Evolutionary conservation across 2,888 invertebrate species (phyloP), one percentile per base, ranked within the genome.

Genomic region (Pollenia amentaria): DNA sequence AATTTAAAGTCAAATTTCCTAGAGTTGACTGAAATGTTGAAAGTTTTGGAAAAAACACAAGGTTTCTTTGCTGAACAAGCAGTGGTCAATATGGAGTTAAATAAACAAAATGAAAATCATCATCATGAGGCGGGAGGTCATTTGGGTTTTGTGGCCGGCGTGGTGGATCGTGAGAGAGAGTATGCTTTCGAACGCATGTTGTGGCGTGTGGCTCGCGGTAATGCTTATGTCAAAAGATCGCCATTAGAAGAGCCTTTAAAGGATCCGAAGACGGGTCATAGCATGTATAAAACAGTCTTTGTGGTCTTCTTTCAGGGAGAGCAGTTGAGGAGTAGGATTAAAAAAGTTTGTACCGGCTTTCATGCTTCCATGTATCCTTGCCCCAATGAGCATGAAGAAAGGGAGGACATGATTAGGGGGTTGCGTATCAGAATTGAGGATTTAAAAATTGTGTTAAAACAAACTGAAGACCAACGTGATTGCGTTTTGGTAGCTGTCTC

Each of bases 21-120:
- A 90, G 99, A 99, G 93, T 94, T 99, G 89, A 98, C 97, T 0
- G 99, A 99, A 93, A 93, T 99, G 90, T 96, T 95, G 88, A 98
- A 98, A 92, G 98, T 99, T 51, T 94, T 99, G 79, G 97, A 97
- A 93, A 98, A 98, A 93, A 98, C 99, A 0, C 98, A 98, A 89
- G 90, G 90, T 21, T 93, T 93, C 85, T 93, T 93, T 88, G 92
- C 92, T 10, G 93, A 93, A 69, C 93, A 93, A 88, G 92, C 92
- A 67, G 92, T 92, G 8, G 89, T 92, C 29, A 92, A 93, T 78
- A 88, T 93, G 86, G 93, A 93, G 62, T 90, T 92, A 14, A 90
- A 90, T 1, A 88, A 89, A 12, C 88, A 88, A 3, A 90, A 90
- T 1, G 48, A 65, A n/a, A 90, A 90, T 82, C 92, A 94, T 65